Percentiles rank a stretch among this genome's conserved stretches.
Evolutionary conservation across 2,113 vertebrate genomes (phyloP).

Genomic region (Petrocephalus zakoni): DNA sequence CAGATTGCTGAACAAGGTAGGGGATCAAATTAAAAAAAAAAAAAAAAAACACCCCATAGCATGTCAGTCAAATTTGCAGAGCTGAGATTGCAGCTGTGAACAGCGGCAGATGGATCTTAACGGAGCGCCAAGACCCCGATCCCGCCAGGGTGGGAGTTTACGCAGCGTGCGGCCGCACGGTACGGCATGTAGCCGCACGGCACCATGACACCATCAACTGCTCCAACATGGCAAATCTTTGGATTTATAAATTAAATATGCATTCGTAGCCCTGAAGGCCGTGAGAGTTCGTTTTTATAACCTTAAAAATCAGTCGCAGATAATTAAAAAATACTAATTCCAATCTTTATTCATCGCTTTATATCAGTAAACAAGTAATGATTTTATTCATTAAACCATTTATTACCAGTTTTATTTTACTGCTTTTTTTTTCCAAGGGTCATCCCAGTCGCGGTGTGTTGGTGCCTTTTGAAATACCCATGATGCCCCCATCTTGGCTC

Average conservation of each 20-base stretch:
- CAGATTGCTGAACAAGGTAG: constrained; percentile 12
- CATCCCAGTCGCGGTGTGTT: background rate
- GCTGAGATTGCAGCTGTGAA: constrained; percentile 5
- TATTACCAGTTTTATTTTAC: background rate
- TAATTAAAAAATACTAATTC: background rate
- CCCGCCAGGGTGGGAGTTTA: background rate
- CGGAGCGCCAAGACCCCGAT: background rate
- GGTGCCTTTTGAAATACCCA: background rate
- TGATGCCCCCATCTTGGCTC: background rate
- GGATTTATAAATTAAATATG: background rate
- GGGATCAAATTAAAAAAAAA: background rate
- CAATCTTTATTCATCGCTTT: background rate
- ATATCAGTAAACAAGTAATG: background rate
- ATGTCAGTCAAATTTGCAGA: constrained; percentile 17
- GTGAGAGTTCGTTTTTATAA: background rate
- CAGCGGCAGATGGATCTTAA: background rate
- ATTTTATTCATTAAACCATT: background rate
- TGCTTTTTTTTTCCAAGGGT: background rate
- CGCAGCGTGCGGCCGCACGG: background rate
- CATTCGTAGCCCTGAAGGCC: background rate
- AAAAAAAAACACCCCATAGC: background rate
- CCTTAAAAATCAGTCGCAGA: background rate
- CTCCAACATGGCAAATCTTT: background rate
- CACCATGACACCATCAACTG: background rate
- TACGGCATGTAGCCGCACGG: background rate